Evolutionary conservation across 64 coral and sea anemone species (phyloP).

Genomic region (Stichodactyla mertensii): DNA sequence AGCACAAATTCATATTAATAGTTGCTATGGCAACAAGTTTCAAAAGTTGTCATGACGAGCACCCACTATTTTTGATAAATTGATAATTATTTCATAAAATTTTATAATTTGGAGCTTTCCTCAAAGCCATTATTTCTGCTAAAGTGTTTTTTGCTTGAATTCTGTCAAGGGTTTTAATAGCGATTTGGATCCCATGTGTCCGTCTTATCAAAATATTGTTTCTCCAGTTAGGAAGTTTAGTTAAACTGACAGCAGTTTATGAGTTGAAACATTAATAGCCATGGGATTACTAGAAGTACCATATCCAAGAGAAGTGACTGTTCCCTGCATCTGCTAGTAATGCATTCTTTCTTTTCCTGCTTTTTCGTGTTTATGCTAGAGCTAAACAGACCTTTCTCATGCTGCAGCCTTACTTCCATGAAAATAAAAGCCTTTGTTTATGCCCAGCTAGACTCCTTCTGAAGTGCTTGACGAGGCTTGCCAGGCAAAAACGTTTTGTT

Average conservation of each 20-base stretch:
- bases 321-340: constrained; percentile 7
- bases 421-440: no score
- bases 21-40: background rate
- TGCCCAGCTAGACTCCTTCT: no score
- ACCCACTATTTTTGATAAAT: background rate
- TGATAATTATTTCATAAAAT: background rate
- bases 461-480: no score
- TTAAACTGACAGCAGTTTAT: constrained; percentile 21
- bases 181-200: constrained; percentile 22
- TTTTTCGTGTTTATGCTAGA: no score
- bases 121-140: background rate
- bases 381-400: no score
- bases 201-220: constrained; percentile 18
- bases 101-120: background rate
- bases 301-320: background rate
- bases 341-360: background rate
- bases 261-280: background rate
- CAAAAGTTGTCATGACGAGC: background rate
- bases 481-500: no score
- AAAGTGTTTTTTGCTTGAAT: background rate
- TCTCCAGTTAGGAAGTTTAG: constrained; percentile 18
- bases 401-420: no score
- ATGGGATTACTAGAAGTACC: background rate
- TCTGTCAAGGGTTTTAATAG: background rate
- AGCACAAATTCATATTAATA: background rate